Percentiles rank a stretch among this genome's conserved stretches.
These are phyloP conservation scores for Girardinichthys multiradiatus DNA, from an alignment of 2,113 vertebrate species.

Conservation along the genomic window DNA sequence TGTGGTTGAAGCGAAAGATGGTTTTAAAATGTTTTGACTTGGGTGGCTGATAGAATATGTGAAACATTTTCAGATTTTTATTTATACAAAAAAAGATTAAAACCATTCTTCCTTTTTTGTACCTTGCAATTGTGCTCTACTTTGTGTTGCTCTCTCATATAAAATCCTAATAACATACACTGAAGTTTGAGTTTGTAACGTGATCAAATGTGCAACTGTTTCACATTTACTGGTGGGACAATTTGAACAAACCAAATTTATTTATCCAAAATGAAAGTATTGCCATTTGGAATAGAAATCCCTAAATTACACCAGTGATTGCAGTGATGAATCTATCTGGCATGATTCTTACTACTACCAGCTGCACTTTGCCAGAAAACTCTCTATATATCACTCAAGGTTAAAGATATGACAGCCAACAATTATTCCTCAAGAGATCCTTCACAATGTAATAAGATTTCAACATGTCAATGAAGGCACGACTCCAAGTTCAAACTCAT, in stretches of 20 bases:
- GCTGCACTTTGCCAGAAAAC: conserved; percentile 29
- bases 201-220: neutral
- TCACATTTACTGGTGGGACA: neutral
- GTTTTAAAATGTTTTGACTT: no score
- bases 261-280: conserved; percentile 34
- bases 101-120: no score
- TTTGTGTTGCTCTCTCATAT: no score
- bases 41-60: no score
- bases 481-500: conserved; percentile 37
- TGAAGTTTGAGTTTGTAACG: neutral
- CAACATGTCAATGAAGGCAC: conserved; percentile 59
- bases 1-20: no score
- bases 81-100: no score
- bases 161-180: no score
- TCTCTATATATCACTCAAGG: conserved; percentile 46
- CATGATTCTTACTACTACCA: conserved; percentile 48
- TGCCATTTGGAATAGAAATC: conserved; percentile 12
- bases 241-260: conserved; percentile 22
- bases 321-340: conserved; percentile 29
- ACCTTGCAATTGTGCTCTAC: no score
- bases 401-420: conserved; percentile 44
- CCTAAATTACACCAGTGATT: conserved; percentile 36
- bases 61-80: no score
- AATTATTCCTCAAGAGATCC: conserved; percentile 49
- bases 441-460: conserved; percentile 66